These are phyloP conservation scores for Piprites chloris DNA, from an alignment of 2,113 vertebrate genomes.

Conservation along the genomic window DNA sequence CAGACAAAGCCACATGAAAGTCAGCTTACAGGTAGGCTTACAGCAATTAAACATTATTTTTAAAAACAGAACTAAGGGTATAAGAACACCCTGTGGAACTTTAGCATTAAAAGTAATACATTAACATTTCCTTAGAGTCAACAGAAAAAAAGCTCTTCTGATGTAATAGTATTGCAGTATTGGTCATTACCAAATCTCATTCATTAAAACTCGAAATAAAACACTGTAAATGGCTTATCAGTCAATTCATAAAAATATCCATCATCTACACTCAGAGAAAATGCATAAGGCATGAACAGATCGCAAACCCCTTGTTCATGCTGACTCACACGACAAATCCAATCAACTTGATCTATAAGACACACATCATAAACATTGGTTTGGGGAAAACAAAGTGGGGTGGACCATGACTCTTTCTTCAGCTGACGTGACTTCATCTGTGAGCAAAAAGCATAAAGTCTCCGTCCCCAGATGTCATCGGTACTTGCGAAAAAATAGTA, in stretches of 20 bases:
- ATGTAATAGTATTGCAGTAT: neutral
- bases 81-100: neutral
- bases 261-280: neutral
- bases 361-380: neutral
- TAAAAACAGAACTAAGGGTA: neutral
- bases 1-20: neutral
- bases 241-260: neutral
- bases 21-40: neutral
- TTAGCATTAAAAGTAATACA: neutral
- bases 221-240: neutral
- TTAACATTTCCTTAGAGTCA: neutral
- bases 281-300: neutral
- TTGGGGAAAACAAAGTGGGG: neutral
- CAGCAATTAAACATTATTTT: neutral
- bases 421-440: neutral
- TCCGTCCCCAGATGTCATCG: neutral
- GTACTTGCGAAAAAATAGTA: neutral
- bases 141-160: neutral
- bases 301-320: neutral
- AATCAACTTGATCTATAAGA: neutral
- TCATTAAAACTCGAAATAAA: neutral
- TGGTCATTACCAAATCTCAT: neutral
- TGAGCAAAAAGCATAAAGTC: neutral
- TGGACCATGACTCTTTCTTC: neutral
- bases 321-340: neutral